Base-by-base conservation (phyloP, 2,888 invertebrate genomes). In the Tuta absoluta region DNA sequence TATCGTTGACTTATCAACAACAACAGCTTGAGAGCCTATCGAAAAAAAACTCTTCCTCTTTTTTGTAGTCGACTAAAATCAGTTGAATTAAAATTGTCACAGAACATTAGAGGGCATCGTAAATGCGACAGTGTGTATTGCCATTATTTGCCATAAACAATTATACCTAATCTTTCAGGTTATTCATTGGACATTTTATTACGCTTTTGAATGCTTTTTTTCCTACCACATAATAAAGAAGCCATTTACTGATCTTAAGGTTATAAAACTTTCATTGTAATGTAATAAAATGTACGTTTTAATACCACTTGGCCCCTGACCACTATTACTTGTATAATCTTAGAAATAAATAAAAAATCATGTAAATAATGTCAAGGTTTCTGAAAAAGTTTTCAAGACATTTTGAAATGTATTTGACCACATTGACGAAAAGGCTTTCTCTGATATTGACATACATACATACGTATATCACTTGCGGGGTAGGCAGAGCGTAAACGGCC, bases 331-430 rank as follows among this genome's bases (percentile, higher is more conserved):
- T 19, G 19, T 51, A 51, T 51, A 45, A 45, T 45, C 17, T 45
- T n/a, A 45, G 45, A 17, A 17, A 17, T 17, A 14, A 4, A 41
- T 41, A 41, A 41, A 80, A 75, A 89, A 87, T 87, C 81, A 82
- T 45, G 17, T 45, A 45, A 45, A n/a, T 17, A 7, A 17, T 73
- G 51, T 23, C 51, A 51, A 51, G 51, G 51, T 45, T n/a, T n/a
- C 41, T 38, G 28, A 28, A 28, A 5, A 33, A 8, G 33, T 28
- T 5, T 5, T 2, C 28, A 33, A 33, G 33, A 33, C n/a, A n/a
- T 10, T 33, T 33, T 5, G 10, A 33, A 33, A 8, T 33, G 4
- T 33, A 33, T 33, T 33, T 33, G 5, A 33, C 33, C 33, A 8
- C 33, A 33, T 33, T 33, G 4, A 5, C 33, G 33, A 8, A 33